phyloP scores from a whole-genome alignment of 2,113 vertebrate species.

The Rattus rattus region DNA sequence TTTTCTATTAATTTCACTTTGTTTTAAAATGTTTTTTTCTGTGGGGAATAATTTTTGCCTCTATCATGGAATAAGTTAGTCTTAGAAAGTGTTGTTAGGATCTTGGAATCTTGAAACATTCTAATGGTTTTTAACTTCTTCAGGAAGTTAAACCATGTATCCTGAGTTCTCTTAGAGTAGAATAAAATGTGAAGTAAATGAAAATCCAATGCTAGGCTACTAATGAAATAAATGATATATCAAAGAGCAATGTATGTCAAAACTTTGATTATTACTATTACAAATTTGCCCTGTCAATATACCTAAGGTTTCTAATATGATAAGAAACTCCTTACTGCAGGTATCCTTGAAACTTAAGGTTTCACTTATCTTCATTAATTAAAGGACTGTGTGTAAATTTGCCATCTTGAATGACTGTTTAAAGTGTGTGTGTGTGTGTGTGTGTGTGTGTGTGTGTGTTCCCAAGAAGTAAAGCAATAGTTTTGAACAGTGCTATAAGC shows the following conservation, averaged over 20 bases:
- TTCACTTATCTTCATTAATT: background rate
- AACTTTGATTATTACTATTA: background rate
- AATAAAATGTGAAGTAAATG: background rate
- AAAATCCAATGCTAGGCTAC: background rate
- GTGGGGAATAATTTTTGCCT: background rate
- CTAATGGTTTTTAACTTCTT: background rate
- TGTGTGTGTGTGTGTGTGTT: background rate
- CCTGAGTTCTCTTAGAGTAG: background rate
- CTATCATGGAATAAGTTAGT: background rate
- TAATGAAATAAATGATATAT: background rate
- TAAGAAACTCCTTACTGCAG: background rate
- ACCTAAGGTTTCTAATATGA: background rate
- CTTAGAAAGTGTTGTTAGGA: slow-evolving; percentile 9
- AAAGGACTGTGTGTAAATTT: background rate
- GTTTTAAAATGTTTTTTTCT: slow-evolving; percentile 12
- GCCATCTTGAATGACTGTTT: background rate
- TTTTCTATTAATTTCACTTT: slow-evolving; percentile 72
- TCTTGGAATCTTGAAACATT: background rate
- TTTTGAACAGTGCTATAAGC: background rate
- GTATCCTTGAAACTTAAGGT: background rate
- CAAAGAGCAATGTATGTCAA: background rate
- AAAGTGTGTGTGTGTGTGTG: background rate
- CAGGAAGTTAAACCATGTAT: background rate
- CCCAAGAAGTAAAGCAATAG: background rate
- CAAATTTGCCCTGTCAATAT: background rate